A percentile compares a stretch with the other conserved stretches of the same genome.
Conservation (phyloP, 2,888 invertebrate genomes). For the Dolomedes plantarius region DNA sequence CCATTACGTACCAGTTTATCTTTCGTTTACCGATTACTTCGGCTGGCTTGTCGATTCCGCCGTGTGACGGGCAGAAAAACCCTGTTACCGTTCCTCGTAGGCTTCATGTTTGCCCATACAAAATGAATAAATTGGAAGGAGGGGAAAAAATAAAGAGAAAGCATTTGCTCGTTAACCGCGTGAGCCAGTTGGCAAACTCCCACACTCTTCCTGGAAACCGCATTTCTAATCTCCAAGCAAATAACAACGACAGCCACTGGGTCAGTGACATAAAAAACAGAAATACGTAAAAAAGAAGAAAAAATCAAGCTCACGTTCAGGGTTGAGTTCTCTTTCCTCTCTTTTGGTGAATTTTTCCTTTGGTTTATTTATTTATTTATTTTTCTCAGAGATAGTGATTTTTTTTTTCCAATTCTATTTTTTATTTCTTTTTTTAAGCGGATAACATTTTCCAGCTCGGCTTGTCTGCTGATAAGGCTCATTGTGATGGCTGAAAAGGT, state of each 20-base stretch:
- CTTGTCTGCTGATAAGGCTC: background rate
- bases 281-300: background rate
- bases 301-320: constrained; percentile 52
- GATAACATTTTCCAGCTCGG: background rate
- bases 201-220: background rate
- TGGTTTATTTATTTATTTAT: too few relatives aligned
- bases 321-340: constrained; percentile 21
- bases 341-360: too few relatives aligned
- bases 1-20: too few relatives aligned
- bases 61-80: too few relatives aligned
- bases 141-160: background rate
- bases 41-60: too few relatives aligned
- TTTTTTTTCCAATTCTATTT: background rate
- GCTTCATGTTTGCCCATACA: background rate
- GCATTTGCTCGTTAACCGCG: background rate
- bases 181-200: constrained; percentile 2
- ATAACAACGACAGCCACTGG: constrained; percentile 31
- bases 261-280: constrained; percentile 50
- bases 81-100: background rate
- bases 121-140: background rate
- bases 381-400: background rate
- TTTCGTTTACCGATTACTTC: too few relatives aligned
- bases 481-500: background rate
- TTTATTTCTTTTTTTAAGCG: background rate
- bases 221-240: constrained; percentile 13